These are phyloP conservation scores for Neoascia interrupta DNA, from an alignment of 2,888 invertebrate genomes.

Conservation along the genomic window DNA sequence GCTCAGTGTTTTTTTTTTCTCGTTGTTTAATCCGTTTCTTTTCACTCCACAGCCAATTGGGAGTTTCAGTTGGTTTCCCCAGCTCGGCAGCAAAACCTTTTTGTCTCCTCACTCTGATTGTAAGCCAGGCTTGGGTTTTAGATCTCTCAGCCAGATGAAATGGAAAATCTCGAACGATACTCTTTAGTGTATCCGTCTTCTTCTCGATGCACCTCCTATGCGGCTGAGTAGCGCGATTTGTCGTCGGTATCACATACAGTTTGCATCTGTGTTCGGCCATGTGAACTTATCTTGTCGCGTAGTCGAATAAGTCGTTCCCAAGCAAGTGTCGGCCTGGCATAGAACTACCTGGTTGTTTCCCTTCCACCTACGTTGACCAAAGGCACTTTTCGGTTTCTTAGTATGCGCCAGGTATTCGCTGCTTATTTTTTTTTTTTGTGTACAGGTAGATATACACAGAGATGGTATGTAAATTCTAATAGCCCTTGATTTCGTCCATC, in stretches of 20 bases:
- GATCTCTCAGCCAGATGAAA: conserved; percentile 63
- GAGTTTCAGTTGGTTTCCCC: conserved; percentile 58
- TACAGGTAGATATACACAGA: conserved; percentile 72
- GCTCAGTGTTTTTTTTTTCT: neutral
- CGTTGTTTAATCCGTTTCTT: conserved; percentile 37
- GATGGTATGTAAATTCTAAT: conserved; percentile 76
- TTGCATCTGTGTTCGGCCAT: conserved; percentile 63
- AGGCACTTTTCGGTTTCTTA: conserved; percentile 57
- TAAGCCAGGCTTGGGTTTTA: conserved; percentile 11
- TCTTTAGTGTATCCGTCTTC: conserved; percentile 57
- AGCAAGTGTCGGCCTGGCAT: conserved; percentile 42
- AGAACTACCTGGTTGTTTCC: too few relatives aligned
- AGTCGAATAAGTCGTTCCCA: conserved; percentile 16
- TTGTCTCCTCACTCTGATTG: conserved; percentile 54
- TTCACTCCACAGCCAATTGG: conserved; percentile 54
- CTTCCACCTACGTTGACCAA: conserved; percentile 66
- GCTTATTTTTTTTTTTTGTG: too few relatives aligned
- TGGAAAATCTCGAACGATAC: conserved; percentile 56
- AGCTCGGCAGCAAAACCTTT: conserved; percentile 17
- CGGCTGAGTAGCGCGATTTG: conserved; percentile 43
- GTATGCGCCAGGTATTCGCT: conserved; percentile 66
- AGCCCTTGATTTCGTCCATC: conserved; percentile 78
- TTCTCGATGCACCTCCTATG: conserved; percentile 68
- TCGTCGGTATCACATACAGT: conserved; percentile 31
- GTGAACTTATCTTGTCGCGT: conserved; percentile 60